Base-by-base conservation (phyloP, 2,113 vertebrate species). In the Gnathonemus longibarbis region DNA sequence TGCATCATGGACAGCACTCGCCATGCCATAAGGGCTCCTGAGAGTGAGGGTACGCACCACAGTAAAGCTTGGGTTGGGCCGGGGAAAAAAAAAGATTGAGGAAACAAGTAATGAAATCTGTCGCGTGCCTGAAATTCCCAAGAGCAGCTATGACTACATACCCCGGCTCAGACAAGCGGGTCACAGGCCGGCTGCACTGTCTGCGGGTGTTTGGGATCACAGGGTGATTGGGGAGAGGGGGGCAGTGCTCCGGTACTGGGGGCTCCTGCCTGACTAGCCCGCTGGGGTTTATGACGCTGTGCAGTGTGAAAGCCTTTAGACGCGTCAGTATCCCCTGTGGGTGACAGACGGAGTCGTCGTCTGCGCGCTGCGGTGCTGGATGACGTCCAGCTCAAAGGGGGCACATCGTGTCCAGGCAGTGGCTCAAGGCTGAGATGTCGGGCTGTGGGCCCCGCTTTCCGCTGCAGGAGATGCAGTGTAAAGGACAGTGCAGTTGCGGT, bases 161-260 rank as follows among this genome's bases (percentile, higher is more conserved):
- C 80, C 48, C 15, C 53, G 66, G 87, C 88, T 87, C 91, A 92
- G 91, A 93, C 93, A 93, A 93, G 89, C 93, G 93, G 93, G 93
- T 94, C 93, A 94, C 92, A 93, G 93, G 91, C 91, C 2, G 88
- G 90, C 91, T 93, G 90, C 92, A 92, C 90, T 91, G 88, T 87
- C 90, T 91, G 83, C 92, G 91, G 91, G 92, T 94, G 91, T 92
- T 89, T 90, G 56, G 86, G 86, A 89, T 89, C 89, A 77, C 15
- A 52, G 90, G 91, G 74, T 80, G 31, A 39, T 39, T 0, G 5
- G 66, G 11, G 11, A 10, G n/a, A 0, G 35, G 74, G 35, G 74
- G 15, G 35, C 4, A 39, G 70, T 39, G 70, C 35, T 77, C 1
- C 35, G 0, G 74, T 80, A 17, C 35, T 42, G 74, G 17, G 31